Conservation (phyloP, 2,888 invertebrate species). For the Parnassius glacialis region DNA sequence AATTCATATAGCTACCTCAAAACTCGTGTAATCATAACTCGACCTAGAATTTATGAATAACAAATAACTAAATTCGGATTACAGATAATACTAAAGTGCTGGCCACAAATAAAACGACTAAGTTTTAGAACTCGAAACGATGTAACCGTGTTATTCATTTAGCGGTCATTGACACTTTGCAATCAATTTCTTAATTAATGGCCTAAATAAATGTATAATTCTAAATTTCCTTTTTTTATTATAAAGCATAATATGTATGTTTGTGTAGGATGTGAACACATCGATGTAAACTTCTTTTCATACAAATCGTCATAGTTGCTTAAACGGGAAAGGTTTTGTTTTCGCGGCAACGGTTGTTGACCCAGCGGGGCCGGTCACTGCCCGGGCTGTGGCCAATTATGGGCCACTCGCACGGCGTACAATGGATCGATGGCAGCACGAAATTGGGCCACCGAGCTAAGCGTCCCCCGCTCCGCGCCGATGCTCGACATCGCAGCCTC, state of each 20-base stretch:
- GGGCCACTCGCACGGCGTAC: conserved; percentile 80
- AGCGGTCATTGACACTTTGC: conserved; percentile 57
- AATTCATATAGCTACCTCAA: not conserved
- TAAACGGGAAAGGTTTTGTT: conserved; percentile 66
- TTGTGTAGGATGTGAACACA: no score
- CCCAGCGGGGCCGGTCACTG: conserved; percentile 74
- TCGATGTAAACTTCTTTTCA: conserved; percentile 8
- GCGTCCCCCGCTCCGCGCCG: conserved; percentile 47
- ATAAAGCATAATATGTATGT: not conserved
- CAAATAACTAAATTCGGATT: conserved; percentile 18
- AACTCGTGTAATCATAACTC: not conserved
- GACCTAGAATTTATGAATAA: conserved; percentile 24
- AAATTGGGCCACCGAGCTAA: conserved; percentile 73
- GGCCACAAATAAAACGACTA: conserved; percentile 25
- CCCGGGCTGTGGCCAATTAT: conserved; percentile 80
- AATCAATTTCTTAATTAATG: conserved; percentile 45
- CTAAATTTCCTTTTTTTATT: no score
- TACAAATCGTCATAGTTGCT: conserved; percentile 32
- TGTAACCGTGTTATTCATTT: conserved; percentile 70
- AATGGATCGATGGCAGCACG: conserved; percentile 79
- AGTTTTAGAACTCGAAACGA: conserved; percentile 49
- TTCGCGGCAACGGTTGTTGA: conserved; percentile 73
- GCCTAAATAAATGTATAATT: conserved; percentile 22
- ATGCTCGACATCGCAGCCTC: conserved; percentile 32
- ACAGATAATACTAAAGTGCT: conserved; percentile 19